Percentiles rank a stretch among this genome's conserved stretches.
Conservation (phyloP, 2,113 vertebrate genomes). For the Gnathonemus echidnorhynchus region DNA sequence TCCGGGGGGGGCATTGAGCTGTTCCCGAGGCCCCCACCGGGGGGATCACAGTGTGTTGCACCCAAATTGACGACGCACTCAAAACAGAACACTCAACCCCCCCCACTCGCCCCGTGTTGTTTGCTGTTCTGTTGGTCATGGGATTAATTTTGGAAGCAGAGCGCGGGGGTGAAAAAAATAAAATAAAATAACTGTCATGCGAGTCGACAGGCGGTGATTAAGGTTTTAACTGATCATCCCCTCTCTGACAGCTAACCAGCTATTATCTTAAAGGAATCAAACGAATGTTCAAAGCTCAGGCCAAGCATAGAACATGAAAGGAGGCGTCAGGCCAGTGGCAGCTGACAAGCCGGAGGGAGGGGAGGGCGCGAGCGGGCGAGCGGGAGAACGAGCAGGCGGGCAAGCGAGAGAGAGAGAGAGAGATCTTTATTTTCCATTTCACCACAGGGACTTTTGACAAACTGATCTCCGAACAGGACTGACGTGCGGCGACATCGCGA, state of each 20-base stretch:
- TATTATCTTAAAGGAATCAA: conserved; percentile 99
- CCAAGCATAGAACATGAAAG: conserved; percentile 98
- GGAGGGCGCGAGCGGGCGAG: conserved; percentile 35
- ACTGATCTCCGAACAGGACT: conserved; percentile 57
- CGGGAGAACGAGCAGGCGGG: conserved; percentile 47
- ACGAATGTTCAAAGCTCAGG: conserved; percentile 94
- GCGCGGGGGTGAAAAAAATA: conserved; percentile 63
- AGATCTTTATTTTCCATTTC: conserved; percentile 66
- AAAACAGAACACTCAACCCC: conserved; percentile 12
- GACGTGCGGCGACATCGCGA: conserved; percentile 50
- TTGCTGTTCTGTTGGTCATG: conserved; percentile 71
- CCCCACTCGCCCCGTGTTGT: conserved; percentile 47
- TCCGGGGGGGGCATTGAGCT: conserved; percentile 15
- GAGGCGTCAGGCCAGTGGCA: conserved; percentile 94
- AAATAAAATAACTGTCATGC: conserved; percentile 76
- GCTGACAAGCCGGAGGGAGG: conserved; percentile 86
- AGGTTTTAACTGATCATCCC: conserved; percentile 99
- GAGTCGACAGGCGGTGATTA: conserved; percentile 99
- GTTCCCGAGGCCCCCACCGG: conserved; percentile 1
- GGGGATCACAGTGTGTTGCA: not conserved
- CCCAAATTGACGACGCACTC: not conserved
- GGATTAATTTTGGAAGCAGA: conserved; percentile 78
- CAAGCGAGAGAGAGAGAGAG: conserved; percentile 45
- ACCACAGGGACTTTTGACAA: conserved; percentile 57
- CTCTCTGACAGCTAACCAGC: conserved; percentile 99